Base-by-base conservation (phyloP, 2,888 invertebrate species). In the Ectemnius lituratus region DNA sequence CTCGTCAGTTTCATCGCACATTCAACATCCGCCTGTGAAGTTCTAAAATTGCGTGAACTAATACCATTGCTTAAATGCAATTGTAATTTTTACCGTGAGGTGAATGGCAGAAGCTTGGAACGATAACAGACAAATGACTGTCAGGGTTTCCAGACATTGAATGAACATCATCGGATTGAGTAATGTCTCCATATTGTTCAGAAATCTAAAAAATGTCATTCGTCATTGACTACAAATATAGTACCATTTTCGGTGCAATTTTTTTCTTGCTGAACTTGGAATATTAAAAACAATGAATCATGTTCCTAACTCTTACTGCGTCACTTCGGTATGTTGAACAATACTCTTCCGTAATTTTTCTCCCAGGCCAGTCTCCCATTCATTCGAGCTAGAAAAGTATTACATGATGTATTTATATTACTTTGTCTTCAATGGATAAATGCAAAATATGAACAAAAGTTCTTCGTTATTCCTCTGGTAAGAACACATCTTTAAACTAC, bases 91-190 rank as follows among this genome's bases (percentile, higher is more conserved):
- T 67, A 86, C 86, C 70, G 75, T 79, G 60, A 85, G 66, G 75
- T 83, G 57, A 28, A 84, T 70, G 0, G 79, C 72, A 37, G 81
- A 79, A 23, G 73, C 79, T 63, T 86, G 82, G 28, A 86, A 79
- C 4, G 85, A 84, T n/a, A 85, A 76, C 20, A 86, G 65, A 68
- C 86, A 86, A 4, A 86, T 59, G 27, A 82, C 64, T 57, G 79
- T 61, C 20, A 84, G 80, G 52, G 76, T 85, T 58, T 83, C 80
- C 18, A 85, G 45, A 60, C 86, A 86, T 64, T 86, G 83, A 4
- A 77, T 69, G 60, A 86, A 86, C 85, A 85, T 84, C 6, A 76
- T 73, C 4, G 79, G 82, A 62, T 81, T 76, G 13, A 78, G 70
- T 8, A 85, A 69, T 37, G 61, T 70, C 68, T 80, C 78, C 28